A percentile compares a stretch with the other conserved stretches of the same genome.
Conservation (phyloP, 2,113 vertebrate genomes). For the Opisthocomus hoazin region DNA sequence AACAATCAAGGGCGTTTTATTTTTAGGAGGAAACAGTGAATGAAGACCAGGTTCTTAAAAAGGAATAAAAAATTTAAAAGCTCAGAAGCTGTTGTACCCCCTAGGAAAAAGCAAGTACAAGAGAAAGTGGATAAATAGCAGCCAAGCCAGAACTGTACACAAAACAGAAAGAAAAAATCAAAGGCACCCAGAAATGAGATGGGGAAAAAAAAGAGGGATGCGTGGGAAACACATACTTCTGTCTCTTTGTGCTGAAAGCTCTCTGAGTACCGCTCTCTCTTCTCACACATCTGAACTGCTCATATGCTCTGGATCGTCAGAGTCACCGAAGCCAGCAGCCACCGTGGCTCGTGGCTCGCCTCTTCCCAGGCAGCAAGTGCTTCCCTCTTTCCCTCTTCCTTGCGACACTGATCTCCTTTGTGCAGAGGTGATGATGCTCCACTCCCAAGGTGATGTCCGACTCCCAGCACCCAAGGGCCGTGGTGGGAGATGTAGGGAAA, state of each 20-base stretch:
- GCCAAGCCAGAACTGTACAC: not conserved
- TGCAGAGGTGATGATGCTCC: accelerated
- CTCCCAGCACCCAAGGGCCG: not conserved
- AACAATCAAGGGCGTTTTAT: not conserved
- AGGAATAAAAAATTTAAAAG: not conserved
- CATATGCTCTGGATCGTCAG: not conserved
- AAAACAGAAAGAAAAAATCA: not conserved
- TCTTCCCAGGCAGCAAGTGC: not conserved
- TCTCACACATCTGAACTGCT: not conserved
- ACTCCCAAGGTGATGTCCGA: not conserved
- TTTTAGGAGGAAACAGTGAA: not conserved
- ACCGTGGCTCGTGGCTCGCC: accelerated
- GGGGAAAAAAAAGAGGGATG: not conserved
- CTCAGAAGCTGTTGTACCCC: not conserved
- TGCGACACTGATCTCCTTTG: not conserved
- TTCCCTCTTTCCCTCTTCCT: not conserved
- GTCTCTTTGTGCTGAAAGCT: not conserved
- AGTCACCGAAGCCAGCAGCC: not conserved
- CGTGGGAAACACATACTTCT: not conserved
- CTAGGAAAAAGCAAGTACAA: not conserved
- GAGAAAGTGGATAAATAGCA: not conserved
- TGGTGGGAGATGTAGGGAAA: not conserved
- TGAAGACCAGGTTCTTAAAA: not conserved
- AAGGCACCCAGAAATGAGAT: not conserved
- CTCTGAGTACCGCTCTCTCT: not conserved